These are phyloP conservation scores for Lerema accius DNA, from an alignment of 1,140 invertebrate species.

Conservation along the genomic window DNA sequence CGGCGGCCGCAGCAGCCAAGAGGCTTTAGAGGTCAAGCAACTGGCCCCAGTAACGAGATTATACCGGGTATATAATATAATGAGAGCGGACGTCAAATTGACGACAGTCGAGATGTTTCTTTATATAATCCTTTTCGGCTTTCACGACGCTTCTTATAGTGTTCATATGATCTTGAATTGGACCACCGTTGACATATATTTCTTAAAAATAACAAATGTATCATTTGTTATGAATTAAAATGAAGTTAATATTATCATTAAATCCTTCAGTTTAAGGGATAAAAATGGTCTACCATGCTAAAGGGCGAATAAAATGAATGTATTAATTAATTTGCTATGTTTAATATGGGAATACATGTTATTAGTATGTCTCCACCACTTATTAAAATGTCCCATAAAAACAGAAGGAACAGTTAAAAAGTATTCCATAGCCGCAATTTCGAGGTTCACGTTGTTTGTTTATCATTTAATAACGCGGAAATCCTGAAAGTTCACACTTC, in stretches of 20 bases:
- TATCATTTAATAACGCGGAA: slow-evolving; percentile 54
- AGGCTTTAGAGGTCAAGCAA: slow-evolving; percentile 31
- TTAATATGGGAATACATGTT: no score
- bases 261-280: no score
- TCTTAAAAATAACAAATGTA: no score
- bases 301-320: no score
- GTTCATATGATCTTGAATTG: neutral
- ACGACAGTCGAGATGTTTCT: neutral
- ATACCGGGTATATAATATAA: slow-evolving; percentile 1
- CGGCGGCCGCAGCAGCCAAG: slow-evolving; percentile 9
- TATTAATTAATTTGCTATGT: no score
- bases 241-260: no score
- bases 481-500: slow-evolving; percentile 47
- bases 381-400: neutral
- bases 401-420: neutral
- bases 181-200: no score
- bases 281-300: no score
- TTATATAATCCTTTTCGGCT: neutral
- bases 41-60: slow-evolving; percentile 20
- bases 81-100: neutral
- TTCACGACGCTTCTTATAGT: neutral
- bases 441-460: slow-evolving; percentile 34
- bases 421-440: neutral
- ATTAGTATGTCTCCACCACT: no score
- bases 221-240: no score